These are phyloP conservation scores for Pseudorhiza aurosa DNA, from an alignment of 30 jellyfish, hydroid and myxozoan species.

Conservation along the genomic window DNA sequence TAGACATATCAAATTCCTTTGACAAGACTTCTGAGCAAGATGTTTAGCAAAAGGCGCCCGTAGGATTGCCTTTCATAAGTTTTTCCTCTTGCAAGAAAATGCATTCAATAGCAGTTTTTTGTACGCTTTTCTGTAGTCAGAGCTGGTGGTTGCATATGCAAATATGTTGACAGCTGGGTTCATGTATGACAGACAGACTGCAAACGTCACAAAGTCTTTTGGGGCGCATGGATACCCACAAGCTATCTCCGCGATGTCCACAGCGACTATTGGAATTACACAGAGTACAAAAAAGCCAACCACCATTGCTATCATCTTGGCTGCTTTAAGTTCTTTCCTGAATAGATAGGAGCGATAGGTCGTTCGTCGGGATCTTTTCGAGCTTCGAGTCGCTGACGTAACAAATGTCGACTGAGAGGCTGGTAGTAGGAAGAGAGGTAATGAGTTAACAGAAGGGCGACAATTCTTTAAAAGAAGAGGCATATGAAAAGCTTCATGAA, in stretches of 20 bases:
- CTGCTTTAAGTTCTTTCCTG: constrained; percentile 66
- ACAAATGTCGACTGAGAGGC: neutral
- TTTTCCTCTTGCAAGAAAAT: constrained; percentile 19
- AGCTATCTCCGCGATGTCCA: constrained; percentile 65
- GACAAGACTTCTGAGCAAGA: neutral
- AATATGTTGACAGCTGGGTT: constrained; percentile 68
- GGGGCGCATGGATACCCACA: constrained; percentile 67
- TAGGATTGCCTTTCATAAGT: neutral
- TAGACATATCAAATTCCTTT: too few relatives aligned
- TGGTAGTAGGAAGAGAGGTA: too few relatives aligned
- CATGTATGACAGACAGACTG: constrained; percentile 60
- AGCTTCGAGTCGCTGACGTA: neutral
- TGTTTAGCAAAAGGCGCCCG: neutral
- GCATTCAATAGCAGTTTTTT: constrained; percentile 13
- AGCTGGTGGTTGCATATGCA: constrained; percentile 65
- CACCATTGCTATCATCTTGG: constrained; percentile 73
- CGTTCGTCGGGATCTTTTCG: constrained; percentile 11
- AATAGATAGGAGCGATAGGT: constrained; percentile 43
- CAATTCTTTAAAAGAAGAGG: too few relatives aligned
- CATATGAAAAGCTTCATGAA: too few relatives aligned
- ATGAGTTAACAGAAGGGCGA: too few relatives aligned
- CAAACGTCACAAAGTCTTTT: constrained; percentile 30
- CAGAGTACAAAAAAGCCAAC: constrained; percentile 55
- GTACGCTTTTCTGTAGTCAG: constrained; percentile 68
- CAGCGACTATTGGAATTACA: constrained; percentile 63